Evolutionary conservation across 2,888 invertebrate genomes (phyloP).

Genomic region (Hydropsyche betteni): DNA sequence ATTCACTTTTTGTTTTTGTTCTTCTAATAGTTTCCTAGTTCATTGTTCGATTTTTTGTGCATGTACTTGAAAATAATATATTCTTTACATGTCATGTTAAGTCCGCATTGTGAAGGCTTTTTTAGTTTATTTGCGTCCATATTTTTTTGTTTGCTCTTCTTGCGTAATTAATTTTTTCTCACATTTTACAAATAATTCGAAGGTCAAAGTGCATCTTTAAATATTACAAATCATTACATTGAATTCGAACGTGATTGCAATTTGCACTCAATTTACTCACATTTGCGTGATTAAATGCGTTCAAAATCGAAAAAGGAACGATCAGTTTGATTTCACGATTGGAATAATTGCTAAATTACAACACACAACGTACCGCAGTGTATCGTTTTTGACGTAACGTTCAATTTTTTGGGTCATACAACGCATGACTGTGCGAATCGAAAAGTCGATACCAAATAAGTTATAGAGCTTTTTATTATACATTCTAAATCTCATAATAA

Average conservation of each 20-base stretch:
- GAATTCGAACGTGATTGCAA: no score
- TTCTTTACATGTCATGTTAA: background rate
- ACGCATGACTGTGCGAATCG: constrained; percentile 28
- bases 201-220: no score
- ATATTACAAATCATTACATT: no score
- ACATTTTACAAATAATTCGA: no score
- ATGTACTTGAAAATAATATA: background rate
- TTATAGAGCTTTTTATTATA: background rate
- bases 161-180: no score
- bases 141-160: no score
- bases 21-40: constrained; percentile 1
- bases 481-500: constrained; percentile 1
- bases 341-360: constrained; percentile 7
- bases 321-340: background rate
- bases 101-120: background rate
- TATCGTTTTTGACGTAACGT: constrained; percentile 14
- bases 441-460: constrained; percentile 12
- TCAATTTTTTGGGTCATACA: constrained; percentile 25
- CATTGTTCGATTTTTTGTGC: constrained; percentile 10
- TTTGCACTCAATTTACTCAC: no score
- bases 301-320: no score
- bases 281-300: no score
- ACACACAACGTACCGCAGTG: background rate
- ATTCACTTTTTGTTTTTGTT: background rate
- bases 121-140: no score